Conservation (phyloP, 2,797 vertebrate species). For the Steatocranus sp. region DNA sequence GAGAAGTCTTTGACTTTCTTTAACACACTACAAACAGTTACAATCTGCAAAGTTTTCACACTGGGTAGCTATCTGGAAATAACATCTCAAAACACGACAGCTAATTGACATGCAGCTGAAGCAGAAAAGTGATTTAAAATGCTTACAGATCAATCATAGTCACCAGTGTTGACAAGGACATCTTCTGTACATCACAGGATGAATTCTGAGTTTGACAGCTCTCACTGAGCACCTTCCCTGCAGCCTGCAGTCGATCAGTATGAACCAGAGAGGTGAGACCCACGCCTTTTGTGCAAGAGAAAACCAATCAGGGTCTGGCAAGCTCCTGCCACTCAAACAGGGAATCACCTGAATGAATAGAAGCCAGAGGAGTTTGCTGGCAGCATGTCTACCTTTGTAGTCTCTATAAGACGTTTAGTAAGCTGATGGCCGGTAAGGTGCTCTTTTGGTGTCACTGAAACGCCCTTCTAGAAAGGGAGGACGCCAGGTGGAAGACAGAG, state of each 20-base stretch:
- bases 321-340: slow-evolving; percentile 49
- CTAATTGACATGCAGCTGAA: neutral
- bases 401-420: slow-evolving; percentile 34
- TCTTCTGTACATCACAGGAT: slow-evolving; percentile 21
- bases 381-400: slow-evolving; percentile 21
- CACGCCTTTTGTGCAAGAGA: slow-evolving; percentile 31
- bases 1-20: neutral
- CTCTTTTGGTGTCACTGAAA: slow-evolving; percentile 41
- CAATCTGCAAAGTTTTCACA: neutral
- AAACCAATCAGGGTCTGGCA: slow-evolving; percentile 47
- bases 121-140: slow-evolving; percentile 15
- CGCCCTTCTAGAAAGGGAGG: slow-evolving; percentile 56
- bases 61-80: neutral
- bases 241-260: slow-evolving; percentile 42
- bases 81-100: neutral
- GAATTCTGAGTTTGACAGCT: neutral
- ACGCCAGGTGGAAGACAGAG: slow-evolving; percentile 46
- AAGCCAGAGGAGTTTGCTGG: slow-evolving; percentile 18
- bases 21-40: neutral
- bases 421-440: slow-evolving; percentile 49
- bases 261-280: slow-evolving; percentile 22
- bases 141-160: slow-evolving; percentile 41
- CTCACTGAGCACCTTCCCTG: slow-evolving; percentile 33
- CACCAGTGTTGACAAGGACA: slow-evolving; percentile 43
- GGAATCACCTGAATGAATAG: slow-evolving; percentile 32